Evolutionary conservation across 2,113 vertebrate species (phyloP).

Genomic region (Stomatorhinus ivindoensis): DNA sequence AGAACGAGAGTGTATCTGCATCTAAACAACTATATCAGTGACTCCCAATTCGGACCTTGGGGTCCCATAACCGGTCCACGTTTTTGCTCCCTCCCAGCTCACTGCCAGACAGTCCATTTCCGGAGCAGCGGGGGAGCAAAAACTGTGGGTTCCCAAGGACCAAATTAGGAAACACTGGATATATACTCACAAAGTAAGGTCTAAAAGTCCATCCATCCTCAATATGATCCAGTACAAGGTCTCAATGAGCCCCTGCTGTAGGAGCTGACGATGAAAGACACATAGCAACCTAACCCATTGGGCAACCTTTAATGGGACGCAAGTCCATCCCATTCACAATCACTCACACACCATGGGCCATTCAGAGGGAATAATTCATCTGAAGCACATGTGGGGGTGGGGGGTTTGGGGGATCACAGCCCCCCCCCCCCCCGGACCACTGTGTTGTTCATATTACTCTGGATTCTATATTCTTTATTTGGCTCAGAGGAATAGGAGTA

Average conservation of each 20-base stretch:
- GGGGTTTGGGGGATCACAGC: background rate
- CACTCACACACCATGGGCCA: background rate
- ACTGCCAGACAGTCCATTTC: background rate
- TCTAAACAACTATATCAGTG: background rate
- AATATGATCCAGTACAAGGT: background rate
- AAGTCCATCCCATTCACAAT: background rate
- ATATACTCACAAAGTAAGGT: background rate
- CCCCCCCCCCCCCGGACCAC: background rate
- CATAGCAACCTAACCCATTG: background rate
- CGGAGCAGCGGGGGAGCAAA: background rate
- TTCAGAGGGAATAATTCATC: background rate
- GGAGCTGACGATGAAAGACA: background rate
- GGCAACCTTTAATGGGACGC: background rate
- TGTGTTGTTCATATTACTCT: background rate
- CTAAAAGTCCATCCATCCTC: background rate
- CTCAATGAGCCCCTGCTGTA: background rate
- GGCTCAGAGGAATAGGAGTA: background rate
- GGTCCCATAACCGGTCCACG: background rate
- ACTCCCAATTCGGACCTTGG: background rate
- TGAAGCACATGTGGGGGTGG: background rate
- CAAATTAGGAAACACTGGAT: background rate
- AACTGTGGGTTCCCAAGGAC: background rate
- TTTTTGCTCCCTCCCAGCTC: background rate
- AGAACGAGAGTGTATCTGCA: background rate
- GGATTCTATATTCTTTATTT: background rate